Evolutionary conservation across 2,113 vertebrate genomes (phyloP), one percentile per base, ranked within the genome.

Genomic region (Channa argus): DNA sequence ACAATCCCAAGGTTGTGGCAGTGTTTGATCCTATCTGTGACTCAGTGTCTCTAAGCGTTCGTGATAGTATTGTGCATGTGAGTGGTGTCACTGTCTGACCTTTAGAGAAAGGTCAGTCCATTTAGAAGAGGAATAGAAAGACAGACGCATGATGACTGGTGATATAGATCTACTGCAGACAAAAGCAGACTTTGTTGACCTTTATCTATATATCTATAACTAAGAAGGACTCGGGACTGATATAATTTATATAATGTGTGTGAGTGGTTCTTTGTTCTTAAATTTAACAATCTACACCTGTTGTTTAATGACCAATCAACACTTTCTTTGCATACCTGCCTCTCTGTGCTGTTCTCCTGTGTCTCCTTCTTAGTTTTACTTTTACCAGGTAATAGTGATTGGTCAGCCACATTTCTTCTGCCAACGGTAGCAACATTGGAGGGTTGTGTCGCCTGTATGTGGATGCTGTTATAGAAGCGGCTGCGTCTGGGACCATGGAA

Each of bases 21-120:
- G 63, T 45, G 74, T 83, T 81, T 62, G 71, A 84, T 74, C 39
- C 44, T 8, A 49, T 37, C 64, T 77, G 58, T 61, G 77, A 69
- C 74, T 72, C 71, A n/a, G 46, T 80, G 74, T 82, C 58, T 83
- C 68, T 77, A 52, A 79, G 79, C 50, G 8, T 76, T 77, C 6
- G 58, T 59, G 76, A 73, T 53, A 55, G 47, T 70, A 80, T 87
- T 91, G 86, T 89, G 89, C 85, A 91, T 91, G 91, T 90, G 88
- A 92, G 80, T 60, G 60, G 84, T 89, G 88, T 92, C 86, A 84
- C 88, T 33, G 49, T 45, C 74, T 85, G 86, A 91, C 90, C 91
- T 92, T 92, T 92, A 79, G 59, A 73, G 53, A 90, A 92, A 92
- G 88, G 90, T 90, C 84, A 74, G 59, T 74, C 60, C 55, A 73